phyloP scores from a whole-genome alignment of 2,797 vertebrate species.

The Cetoscarus ocellatus region DNA sequence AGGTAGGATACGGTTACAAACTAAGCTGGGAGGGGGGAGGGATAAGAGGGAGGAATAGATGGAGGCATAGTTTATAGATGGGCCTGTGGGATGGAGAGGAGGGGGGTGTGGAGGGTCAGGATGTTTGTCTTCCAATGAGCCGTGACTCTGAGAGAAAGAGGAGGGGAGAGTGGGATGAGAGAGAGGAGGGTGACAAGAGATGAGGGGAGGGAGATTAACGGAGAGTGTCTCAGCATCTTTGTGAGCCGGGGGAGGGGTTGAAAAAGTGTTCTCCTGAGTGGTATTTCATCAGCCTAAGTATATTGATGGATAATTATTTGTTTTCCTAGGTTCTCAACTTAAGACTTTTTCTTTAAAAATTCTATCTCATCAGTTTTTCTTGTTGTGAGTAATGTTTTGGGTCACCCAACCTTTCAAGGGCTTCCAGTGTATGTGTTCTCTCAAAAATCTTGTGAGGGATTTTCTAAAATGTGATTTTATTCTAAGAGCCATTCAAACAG shows the following conservation, averaged over 20 bases:
- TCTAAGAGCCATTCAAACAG: no score
- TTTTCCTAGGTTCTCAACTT: no score
- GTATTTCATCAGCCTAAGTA: no score
- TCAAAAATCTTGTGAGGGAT: no score
- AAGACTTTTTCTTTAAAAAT: no score
- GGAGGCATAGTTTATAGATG: conserved; percentile 76
- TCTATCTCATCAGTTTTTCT: no score
- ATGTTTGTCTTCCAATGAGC: conserved; percentile 85
- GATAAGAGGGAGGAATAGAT: conserved; percentile 66
- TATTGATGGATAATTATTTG: no score
- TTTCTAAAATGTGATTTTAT: no score
- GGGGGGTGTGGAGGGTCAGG: conserved; percentile 72
- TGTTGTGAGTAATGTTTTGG: no score
- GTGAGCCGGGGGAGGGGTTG: conserved; percentile 6
- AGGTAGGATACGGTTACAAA: conserved; percentile 90
- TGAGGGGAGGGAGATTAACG: conserved; percentile 61
- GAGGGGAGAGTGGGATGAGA: conserved; percentile 77
- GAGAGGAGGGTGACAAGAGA: conserved; percentile 71
- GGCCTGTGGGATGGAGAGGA: conserved; percentile 52
- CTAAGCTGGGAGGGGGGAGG: conserved; percentile 68
- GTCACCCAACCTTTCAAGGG: no score
- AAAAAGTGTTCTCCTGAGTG: no score
- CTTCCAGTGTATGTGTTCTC: no score
- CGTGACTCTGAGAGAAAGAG: conserved; percentile 82
- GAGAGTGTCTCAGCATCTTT: conserved; percentile 60